These are phyloP conservation scores for Brachionus rubens DNA, from an alignment of 1,140 invertebrate species.

Conservation along the genomic window DNA sequence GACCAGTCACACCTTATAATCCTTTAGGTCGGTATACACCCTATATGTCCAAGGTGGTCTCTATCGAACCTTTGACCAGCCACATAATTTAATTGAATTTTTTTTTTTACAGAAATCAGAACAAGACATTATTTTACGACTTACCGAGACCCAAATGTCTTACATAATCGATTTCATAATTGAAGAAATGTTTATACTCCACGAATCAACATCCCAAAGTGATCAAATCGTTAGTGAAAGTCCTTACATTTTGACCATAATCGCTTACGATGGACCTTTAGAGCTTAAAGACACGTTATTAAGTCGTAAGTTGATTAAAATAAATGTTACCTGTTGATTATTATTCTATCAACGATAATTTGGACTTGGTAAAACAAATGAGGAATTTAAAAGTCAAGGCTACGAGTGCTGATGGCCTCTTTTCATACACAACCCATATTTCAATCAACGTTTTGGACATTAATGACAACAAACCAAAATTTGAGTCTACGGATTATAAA, in stretches of 20 bases:
- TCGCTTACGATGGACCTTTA: conserved; percentile 19
- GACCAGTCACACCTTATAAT: no score
- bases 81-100: no score
- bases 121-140: no score
- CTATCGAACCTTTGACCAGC: no score
- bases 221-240: conserved; percentile 28
- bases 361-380: conserved; percentile 19
- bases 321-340: conserved; percentile 35
- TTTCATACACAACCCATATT: conserved; percentile 18
- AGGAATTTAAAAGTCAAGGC: conserved; percentile 10
- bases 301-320: conserved; percentile 3
- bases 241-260: conserved; percentile 31
- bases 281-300: conserved; percentile 9
- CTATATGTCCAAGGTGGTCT: no score
- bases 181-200: no score
- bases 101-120: no score
- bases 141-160: no score
- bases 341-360: not conserved
- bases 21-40: no score
- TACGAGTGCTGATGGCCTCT: not conserved
- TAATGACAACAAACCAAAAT: conserved; percentile 39
- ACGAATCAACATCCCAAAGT: no score
- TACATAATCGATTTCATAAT: no score
- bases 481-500: conserved; percentile 19
- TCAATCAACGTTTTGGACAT: conserved; percentile 22